Evolutionary conservation across 2,797 vertebrate species (phyloP).

Genomic region (Pyrocephalus nanus): DNA sequence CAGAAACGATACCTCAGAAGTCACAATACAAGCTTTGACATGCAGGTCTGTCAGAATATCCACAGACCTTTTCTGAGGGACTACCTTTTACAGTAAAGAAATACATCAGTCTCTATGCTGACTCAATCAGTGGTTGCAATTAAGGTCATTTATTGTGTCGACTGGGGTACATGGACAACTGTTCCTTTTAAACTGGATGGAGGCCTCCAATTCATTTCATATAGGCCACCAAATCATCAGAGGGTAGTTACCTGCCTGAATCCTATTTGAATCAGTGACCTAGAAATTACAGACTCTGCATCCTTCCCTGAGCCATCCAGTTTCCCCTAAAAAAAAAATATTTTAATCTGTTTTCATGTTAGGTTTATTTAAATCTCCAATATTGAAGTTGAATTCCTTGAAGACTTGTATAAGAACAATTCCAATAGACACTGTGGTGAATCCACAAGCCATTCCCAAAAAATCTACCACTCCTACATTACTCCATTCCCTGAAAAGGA

Average conservation of each 20-base stretch:
- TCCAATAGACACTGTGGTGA: conserved; percentile 88
- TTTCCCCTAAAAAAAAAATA: conserved; percentile 13
- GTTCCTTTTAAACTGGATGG: conserved; percentile 66
- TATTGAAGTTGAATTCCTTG: conserved; percentile 86
- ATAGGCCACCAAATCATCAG: conserved; percentile 23
- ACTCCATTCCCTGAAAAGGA: conserved; percentile 95
- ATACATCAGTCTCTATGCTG: conserved; percentile 41
- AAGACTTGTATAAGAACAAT: conserved; percentile 91
- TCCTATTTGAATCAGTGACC: conserved; percentile 36
- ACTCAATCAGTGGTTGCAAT: conserved; percentile 47
- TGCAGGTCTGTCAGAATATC: not conserved
- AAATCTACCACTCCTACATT: conserved; percentile 83
- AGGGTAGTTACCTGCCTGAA: conserved; percentile 1
- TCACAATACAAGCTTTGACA: not conserved
- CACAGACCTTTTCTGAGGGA: not conserved
- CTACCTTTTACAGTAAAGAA: conserved; percentile 30
- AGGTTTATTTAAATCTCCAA: conserved; percentile 82
- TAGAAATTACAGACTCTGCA: conserved; percentile 54
- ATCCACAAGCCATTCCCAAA: conserved; percentile 89
- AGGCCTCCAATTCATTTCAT: conserved; percentile 24
- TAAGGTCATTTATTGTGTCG: conserved; percentile 24
- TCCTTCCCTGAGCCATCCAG: conserved; percentile 58
- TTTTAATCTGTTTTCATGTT: conserved; percentile 83
- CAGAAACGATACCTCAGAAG: not conserved
- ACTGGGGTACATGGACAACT: conserved; percentile 28